Base-by-base conservation (phyloP, 1,140 invertebrate genomes). In the Trichomalopsis sarcophagae region DNA sequence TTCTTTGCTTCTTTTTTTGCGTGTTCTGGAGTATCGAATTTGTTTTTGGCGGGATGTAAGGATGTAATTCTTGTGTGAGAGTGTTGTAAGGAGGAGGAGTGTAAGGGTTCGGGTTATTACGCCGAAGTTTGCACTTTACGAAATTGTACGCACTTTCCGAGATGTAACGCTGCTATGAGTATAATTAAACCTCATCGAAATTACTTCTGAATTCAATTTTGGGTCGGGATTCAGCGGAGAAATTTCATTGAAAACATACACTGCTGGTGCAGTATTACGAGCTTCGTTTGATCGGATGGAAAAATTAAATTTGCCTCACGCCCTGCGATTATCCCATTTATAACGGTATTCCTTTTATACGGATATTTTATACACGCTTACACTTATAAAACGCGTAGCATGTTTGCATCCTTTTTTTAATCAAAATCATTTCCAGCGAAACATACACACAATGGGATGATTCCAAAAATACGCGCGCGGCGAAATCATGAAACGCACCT, bases 121-220 rank as follows among this genome's bases (percentile, higher is more conserved):
- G 27, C 27, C 71, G n/a, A 69, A 81, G 79, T 81, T 81, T 71
- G 79, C 79, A 71, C 79, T 81, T 81, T 81, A 33, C 13, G 21
- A 81, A 81, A 81, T 81, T 81, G 68, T 81, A 69, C 68, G 62
- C 62, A 44, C 40, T 44, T 80, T 80, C 50, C 68, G n/a, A 36
- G 14, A 71, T 71, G 40, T 81, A 47, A 47, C 30, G 5, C 21
- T 17, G 68, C 40, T 30, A 71, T 27, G 27, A 50, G 66, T 27
- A 81, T 71, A 81, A 81, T 81, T 81, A 81, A 81, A 81, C 71
- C 71, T 40, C 47, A 30, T 71, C 36, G n/a, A 81, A 81, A 81
- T 81, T 71, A 81, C 79, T 44, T 44, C 40, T 44, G 40, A 9
- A 44, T 40, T 40, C 36, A 40, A 40, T 40, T 40, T 40, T 40